Evolutionary conservation across 2,888 invertebrate species (phyloP), one percentile per base, ranked within the genome.

Genomic region (Synergus itoensis): DNA sequence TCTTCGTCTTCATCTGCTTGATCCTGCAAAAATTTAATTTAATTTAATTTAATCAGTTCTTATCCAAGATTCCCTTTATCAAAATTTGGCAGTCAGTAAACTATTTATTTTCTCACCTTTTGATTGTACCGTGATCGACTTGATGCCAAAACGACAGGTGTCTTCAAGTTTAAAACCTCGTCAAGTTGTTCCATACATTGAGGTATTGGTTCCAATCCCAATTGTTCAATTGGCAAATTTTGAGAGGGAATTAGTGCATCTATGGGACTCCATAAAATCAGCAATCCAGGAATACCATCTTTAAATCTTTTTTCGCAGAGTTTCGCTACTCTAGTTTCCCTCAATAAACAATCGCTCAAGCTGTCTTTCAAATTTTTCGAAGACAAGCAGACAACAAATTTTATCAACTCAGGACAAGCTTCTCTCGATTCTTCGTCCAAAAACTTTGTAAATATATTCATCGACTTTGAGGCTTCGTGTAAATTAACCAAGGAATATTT

Each of bases 381-480:
- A 41, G 81, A 8, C 60, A 82, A 64, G 48, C 80, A 84, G 4
- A 85, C 78, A 36, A 85, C 65, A 65, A 84, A 84, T 4, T 81
- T 48, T 40, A 81, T 65, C 11, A 84, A 67, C 14, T 82, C 60
- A 14, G 43, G 36, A 21, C 81, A 80, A 8, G 36, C 36, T 0
- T 18, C 36, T 77, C 79, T 81, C 2, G 84, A 81, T 77, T 84
- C 83, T 41, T 81, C 80, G n/a, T 84, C 82, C 0, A 83, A 1
- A 43, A 76, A 64, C 76, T 82, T 82, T 5, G 84, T 84, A 1
- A 79, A 73, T 1, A 64, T 41, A 1, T 69, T 21, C 45, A 12
- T 69, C 14, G 48, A 48, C 1, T 21, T 18, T 8, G 60, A 60
- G 0, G n/a, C 65, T 43, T 40, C 21, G n/a, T 28, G 1, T 18